phyloP scores from a whole-genome alignment of 2,797 vertebrate genomes.

The Thripadectes ignobilis region DNA sequence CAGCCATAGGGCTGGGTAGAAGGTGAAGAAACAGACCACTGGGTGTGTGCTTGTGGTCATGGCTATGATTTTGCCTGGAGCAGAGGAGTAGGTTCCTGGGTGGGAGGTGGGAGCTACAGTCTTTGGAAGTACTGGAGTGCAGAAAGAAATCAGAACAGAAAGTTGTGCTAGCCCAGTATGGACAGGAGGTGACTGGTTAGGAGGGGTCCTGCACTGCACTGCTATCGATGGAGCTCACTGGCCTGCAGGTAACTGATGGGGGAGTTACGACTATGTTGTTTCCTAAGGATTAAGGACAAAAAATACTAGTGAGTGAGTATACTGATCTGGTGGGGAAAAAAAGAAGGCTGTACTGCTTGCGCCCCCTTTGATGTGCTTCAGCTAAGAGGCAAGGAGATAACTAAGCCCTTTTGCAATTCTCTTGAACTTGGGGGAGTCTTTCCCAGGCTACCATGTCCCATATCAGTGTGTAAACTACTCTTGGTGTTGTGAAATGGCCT shows the following conservation, averaged over 20 bases:
- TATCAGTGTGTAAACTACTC: neutral
- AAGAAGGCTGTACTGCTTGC: neutral
- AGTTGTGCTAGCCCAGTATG: rapidly evolving
- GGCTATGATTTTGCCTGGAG: neutral
- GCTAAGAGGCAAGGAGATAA: neutral
- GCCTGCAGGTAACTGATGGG: neutral
- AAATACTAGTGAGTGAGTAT: neutral
- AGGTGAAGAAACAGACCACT: neutral
- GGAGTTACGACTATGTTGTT: neutral
- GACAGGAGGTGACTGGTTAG: neutral
- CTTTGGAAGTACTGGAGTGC: rapidly evolving
- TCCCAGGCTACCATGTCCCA: neutral
- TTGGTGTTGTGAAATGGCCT: neutral
- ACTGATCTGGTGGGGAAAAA: neutral
- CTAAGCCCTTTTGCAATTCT: neutral
- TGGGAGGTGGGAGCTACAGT: neutral
- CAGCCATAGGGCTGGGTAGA: neutral
- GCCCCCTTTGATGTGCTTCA: neutral
- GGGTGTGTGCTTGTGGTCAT: neutral
- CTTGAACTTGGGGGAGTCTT: neutral
- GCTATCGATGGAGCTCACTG: rapidly evolving
- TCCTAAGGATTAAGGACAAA: neutral
- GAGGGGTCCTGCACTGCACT: rapidly evolving
- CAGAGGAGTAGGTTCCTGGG: neutral
- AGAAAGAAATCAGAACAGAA: neutral